These are phyloP conservation scores for Lepeophtheirus salmonis DNA, from an alignment of 1,140 invertebrate genomes.

Conservation along the genomic window DNA sequence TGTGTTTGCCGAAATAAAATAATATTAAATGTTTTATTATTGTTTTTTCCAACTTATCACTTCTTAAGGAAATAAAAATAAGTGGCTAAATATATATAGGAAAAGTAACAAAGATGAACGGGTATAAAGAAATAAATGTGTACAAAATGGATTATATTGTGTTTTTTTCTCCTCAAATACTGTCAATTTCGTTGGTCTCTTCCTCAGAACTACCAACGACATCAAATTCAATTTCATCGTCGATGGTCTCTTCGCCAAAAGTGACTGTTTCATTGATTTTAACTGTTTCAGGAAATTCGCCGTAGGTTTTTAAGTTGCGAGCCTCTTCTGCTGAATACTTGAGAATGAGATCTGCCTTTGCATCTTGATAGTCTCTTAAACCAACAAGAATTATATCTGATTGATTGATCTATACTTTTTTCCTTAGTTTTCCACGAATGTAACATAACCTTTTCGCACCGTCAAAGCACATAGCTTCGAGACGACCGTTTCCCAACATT, in stretches of 20 bases:
- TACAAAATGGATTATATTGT: too few relatives aligned
- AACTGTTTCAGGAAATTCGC: slow-evolving; percentile 93
- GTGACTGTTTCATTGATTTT: slow-evolving; percentile 84
- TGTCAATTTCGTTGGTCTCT: slow-evolving; percentile 12
- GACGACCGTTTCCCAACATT: slow-evolving; percentile 96
- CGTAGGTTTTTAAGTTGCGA: slow-evolving; percentile 93
- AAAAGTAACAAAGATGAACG: too few relatives aligned
- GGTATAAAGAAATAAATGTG: too few relatives aligned
- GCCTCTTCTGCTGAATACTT: slow-evolving; percentile 99
- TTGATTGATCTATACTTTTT: slow-evolving; percentile 99
- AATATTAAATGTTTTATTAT: too few relatives aligned
- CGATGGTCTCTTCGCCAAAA: slow-evolving; percentile 76
- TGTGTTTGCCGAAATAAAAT: too few relatives aligned
- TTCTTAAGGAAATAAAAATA: too few relatives aligned
- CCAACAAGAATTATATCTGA: slow-evolving; percentile 95
- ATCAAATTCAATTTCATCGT: slow-evolving; percentile 85
- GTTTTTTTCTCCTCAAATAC: too few relatives aligned
- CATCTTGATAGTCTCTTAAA: slow-evolving; percentile 71
- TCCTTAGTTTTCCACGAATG: slow-evolving; percentile 90
- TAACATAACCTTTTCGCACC: slow-evolving; percentile 94
- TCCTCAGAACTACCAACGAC: slow-evolving; percentile 31
- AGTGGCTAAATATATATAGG: too few relatives aligned
- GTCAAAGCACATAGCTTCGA: slow-evolving; percentile 99
- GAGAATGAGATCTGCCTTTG: slow-evolving; percentile 96
- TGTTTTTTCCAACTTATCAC: too few relatives aligned